These are phyloP conservation scores for Lucinisca nassula DNA, from an alignment of 2,888 invertebrate genomes.

Conservation along the genomic window DNA sequence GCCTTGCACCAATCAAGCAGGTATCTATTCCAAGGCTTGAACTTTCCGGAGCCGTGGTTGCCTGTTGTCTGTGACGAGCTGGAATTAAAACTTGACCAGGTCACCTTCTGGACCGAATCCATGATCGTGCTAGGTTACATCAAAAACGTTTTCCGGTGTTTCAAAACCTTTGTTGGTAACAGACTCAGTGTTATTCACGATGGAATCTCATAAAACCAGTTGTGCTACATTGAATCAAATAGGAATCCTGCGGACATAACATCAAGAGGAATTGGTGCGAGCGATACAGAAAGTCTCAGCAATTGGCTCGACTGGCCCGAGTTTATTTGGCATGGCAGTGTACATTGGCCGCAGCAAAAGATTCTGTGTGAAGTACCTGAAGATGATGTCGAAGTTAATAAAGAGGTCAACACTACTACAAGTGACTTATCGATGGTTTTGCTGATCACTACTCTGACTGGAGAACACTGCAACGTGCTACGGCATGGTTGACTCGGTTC, in stretches of 20 bases:
- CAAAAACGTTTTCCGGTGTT: slow-evolving; percentile 30
- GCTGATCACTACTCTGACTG: background rate
- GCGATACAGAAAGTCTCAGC: background rate
- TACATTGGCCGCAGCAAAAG: slow-evolving; percentile 29
- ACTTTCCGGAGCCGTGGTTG: slow-evolving; percentile 31
- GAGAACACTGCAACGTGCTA: slow-evolving; percentile 6
- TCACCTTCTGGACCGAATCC: slow-evolving; percentile 40
- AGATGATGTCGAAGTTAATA: slow-evolving; percentile 18
- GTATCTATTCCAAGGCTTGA: slow-evolving; percentile 38
- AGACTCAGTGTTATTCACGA: slow-evolving; percentile 25
- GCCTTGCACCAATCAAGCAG: slow-evolving; percentile 47
- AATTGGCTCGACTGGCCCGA: slow-evolving; percentile 42
- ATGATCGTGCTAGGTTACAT: slow-evolving; percentile 49
- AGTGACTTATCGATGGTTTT: background rate
- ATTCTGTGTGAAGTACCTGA: background rate
- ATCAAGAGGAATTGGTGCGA: slow-evolving; percentile 24
- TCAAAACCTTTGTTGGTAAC: slow-evolving; percentile 51
- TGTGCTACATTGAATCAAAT: slow-evolving; percentile 13
- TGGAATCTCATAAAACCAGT: background rate
- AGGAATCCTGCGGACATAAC: slow-evolving; percentile 49
- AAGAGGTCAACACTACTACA: background rate
- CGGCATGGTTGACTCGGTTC: slow-evolving; percentile 29
- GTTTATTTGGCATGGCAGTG: background rate
- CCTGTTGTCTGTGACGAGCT: slow-evolving; percentile 25
- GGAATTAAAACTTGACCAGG: background rate